Conservation (phyloP, 1,140 invertebrate species). For the Periplaneta americana region DNA sequence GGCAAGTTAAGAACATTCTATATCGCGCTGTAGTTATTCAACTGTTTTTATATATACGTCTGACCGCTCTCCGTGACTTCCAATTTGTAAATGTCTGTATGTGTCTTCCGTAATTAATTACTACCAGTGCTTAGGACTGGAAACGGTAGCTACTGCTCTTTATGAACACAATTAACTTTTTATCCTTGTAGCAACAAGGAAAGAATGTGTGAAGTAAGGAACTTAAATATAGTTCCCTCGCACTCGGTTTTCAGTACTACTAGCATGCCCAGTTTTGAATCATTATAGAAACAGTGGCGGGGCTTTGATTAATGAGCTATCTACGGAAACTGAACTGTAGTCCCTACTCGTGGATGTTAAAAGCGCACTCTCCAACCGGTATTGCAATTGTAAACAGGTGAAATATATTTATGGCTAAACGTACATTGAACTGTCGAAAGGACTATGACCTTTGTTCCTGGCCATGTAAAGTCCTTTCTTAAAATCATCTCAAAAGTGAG, state of each 20-base stretch:
- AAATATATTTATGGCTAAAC: not conserved
- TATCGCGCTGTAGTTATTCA: not conserved
- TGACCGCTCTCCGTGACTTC: not conserved
- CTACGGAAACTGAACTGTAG: not conserved
- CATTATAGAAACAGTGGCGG: no score
- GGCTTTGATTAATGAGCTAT: not conserved
- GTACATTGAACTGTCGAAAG: not conserved
- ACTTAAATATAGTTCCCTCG: not conserved
- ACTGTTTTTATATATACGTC: not conserved
- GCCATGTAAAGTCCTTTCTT: no score
- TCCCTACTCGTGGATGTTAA: no score
- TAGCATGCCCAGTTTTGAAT: not conserved
- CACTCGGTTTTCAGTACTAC: no score
- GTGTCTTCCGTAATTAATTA: not conserved
- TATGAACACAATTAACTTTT: not conserved
- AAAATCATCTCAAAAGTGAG: no score
- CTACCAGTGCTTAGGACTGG: not conserved
- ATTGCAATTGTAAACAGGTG: not conserved
- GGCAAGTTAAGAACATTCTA: not conserved
- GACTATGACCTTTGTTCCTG: not conserved
- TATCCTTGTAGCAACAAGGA: not conserved
- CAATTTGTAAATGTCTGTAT: not conserved
- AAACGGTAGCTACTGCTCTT: not conserved
- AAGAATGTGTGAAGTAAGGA: not conserved
- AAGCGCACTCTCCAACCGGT: no score